Evolutionary conservation across 2,113 vertebrate species (phyloP).

Genomic region (Leptodactylus fuscus): DNA sequence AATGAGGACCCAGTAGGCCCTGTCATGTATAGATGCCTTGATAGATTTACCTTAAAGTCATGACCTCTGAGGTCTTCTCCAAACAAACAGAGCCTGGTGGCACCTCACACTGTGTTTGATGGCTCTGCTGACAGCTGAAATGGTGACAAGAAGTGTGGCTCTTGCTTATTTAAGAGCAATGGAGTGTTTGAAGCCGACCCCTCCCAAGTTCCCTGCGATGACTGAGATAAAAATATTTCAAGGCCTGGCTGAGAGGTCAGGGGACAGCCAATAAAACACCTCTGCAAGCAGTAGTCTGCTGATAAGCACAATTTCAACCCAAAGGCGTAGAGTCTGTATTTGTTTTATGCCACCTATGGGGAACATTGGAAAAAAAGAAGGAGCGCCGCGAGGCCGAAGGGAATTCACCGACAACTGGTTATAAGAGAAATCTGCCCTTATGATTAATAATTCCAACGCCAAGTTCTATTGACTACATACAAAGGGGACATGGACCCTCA

Average conservation of each 20-base stretch:
- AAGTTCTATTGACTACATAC: background rate
- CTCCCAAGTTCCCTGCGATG: conserved; percentile 43
- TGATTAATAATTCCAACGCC: background rate
- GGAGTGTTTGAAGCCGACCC: conserved; percentile 67
- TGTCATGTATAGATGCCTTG: background rate
- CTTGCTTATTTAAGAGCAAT: conserved; percentile 67
- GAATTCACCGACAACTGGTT: background rate
- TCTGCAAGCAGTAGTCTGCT: conserved; percentile 55
- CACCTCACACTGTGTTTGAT: conserved; percentile 25
- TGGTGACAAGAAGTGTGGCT: conserved; percentile 30
- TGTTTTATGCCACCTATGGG: conserved; percentile 9
- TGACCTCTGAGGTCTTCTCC: conserved; percentile 41
- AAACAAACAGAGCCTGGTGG: conserved; percentile 55
- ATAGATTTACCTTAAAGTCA: conserved; percentile 50
- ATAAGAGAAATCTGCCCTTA: background rate
- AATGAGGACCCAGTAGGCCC: background rate
- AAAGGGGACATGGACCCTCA: background rate
- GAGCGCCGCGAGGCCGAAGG: too few relatives aligned
- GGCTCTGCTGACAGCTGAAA: conserved; percentile 61
- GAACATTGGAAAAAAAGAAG: background rate
- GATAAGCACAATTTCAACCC: conserved; percentile 16
- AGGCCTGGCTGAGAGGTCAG: conserved; percentile 61
- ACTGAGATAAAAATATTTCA: conserved; percentile 63
- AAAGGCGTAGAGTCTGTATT: background rate
- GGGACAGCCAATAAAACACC: conserved; percentile 23